Evolutionary conservation across 2,113 vertebrate genomes (phyloP), one percentile per base, ranked within the genome.

Genomic region (Paedocypris sp.): DNA sequence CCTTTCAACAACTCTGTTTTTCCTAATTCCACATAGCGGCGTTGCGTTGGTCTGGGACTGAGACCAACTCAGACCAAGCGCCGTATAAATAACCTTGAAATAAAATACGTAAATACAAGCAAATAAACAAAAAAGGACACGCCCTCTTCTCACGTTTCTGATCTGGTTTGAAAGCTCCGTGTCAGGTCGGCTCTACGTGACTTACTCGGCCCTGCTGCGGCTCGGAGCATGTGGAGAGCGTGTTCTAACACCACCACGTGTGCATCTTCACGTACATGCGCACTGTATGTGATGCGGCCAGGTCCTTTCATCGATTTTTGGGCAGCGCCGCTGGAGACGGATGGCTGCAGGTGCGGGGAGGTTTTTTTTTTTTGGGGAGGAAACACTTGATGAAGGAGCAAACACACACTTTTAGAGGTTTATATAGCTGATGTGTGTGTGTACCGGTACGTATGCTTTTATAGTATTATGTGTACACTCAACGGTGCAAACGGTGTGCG

Each of bases 161-260:
- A 53, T 48, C 60, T 57, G 35, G 67, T 64, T 61, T 61, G 51
- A 64, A 70, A 70, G 70, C 49, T 48, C 49, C 54, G 57, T 62
- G 56, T 67, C 66, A 67, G 70, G 67, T 72, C 67, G 68, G 63
- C 60, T 61, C 64, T 67, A 51, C 67, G 62, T 51, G 42, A 68
- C 62, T 49, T 66, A 51, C 57, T 58, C 51, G 36, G 57, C 9
- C 61, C 61, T 59, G 70, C 70, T 62, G 70, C 39, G 58, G 68
- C 26, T 60, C 50, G 59, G 64, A 59, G 59, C 61, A 53, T 52
- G 62, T 52, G 38, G 39, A 68, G 54, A 38, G 22, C 53, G 42
- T 54, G 33, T 49, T 23, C 46, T 42, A 54, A 48, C 38, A 38
- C n/a, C 41, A 45, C 48, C 15, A 28, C 39, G n/a, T 38, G 28